Conservation (phyloP, 2,888 invertebrate genomes). For the Microchrysa polita region DNA sequence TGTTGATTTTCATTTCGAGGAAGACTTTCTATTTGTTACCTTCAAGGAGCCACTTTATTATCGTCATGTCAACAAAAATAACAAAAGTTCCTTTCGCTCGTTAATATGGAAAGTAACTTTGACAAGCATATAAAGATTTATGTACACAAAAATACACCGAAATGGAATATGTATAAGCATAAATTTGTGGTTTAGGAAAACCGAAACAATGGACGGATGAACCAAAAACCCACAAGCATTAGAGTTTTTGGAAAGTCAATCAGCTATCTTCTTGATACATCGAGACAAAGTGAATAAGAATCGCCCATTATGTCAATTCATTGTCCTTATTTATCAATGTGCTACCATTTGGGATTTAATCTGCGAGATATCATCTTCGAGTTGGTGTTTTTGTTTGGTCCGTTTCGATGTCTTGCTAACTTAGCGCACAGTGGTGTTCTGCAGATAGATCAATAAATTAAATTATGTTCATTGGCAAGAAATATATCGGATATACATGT, state of each 20-base stretch:
- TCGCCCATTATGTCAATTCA: slow-evolving; percentile 47
- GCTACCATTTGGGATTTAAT: slow-evolving; percentile 43
- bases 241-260: slow-evolving; percentile 34
- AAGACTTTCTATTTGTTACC: slow-evolving; percentile 22
- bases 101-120: background rate
- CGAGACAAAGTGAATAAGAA: slow-evolving; percentile 44
- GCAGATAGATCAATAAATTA: no score
- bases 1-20: slow-evolving; percentile 19
- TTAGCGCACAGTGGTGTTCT: no score
- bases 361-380: slow-evolving; percentile 34
- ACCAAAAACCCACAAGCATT: background rate
- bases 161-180: no score
- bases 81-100: no score
- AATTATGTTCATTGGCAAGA: no score
- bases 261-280: slow-evolving; percentile 29
- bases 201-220: background rate
- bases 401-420: background rate
- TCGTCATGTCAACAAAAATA: background rate
- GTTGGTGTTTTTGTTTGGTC: background rate
- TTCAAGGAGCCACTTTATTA: slow-evolving; percentile 35
- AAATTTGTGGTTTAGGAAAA: no score
- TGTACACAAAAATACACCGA: background rate
- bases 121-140: background rate
- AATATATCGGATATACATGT: no score
- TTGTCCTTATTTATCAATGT: slow-evolving; percentile 48